These are phyloP conservation scores for Liasis olivaceus DNA, from an alignment of 2,797 vertebrate species.

Conservation along the genomic window DNA sequence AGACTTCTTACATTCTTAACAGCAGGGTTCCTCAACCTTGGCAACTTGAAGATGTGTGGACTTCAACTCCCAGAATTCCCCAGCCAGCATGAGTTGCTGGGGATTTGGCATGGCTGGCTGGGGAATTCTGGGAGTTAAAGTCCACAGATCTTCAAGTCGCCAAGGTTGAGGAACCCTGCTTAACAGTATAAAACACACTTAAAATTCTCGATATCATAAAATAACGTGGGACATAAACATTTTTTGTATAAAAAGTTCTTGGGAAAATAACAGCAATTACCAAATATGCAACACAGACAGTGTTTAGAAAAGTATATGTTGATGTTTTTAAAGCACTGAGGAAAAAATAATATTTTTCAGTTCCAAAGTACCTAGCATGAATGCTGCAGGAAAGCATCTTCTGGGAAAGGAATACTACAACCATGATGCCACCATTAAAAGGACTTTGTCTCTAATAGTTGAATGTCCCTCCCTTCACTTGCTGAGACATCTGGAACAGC, in stretches of 20 bases:
- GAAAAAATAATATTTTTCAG: not conserved
- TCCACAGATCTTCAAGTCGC: too few species aligned
- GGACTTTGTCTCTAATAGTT: not conserved
- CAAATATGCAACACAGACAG: not conserved
- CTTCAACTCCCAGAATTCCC: too few species aligned
- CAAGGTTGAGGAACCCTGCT: too few species aligned
- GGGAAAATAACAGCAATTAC: not conserved
- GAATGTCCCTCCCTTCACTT: not conserved
- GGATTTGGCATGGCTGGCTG: too few species aligned
- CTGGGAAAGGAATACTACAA: not conserved
- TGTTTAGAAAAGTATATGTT: not conserved
- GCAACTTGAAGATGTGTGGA: too few species aligned
- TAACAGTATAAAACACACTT: not conserved
- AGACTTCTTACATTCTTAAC: not conserved
- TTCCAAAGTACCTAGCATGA: not conserved
- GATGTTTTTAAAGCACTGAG: not conserved
- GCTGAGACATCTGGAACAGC: not conserved
- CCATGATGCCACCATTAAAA: not conserved
- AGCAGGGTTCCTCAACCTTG: too few species aligned
- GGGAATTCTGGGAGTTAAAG: too few species aligned
- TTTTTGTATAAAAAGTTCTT: not conserved
- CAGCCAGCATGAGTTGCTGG: too few species aligned
- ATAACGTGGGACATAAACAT: not conserved
- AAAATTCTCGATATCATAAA: not conserved
- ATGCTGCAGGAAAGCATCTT: not conserved